Evolutionary conservation across 2,888 invertebrate genomes (phyloP), one percentile per base, ranked within the genome.

Genomic region (Pyrrhosoma nymphula): DNA sequence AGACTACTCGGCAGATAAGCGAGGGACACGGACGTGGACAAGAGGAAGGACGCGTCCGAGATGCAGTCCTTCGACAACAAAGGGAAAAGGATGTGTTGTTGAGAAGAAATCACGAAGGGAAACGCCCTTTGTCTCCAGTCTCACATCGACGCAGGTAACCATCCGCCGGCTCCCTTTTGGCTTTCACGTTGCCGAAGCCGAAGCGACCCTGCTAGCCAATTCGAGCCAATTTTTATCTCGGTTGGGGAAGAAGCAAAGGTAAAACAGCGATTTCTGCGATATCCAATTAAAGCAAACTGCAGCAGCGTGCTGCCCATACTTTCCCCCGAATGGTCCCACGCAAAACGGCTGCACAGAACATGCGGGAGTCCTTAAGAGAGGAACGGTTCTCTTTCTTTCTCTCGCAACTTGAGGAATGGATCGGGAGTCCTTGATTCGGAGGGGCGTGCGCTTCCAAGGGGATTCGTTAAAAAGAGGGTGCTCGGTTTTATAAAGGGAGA

Each of bases 271-370:
- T 69, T 69, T 69, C n/a, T 47, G 82, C 82, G 82, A 82, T 82
- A 82, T 82, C 82, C 82, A 82, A 82, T 82, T 82, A 82, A 82
- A 82, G 82, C 82, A 26, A 82, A 35, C 82, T 35, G 82, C 82
- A 82, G 6, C 60, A 26, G 26, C 82, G n/a, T 35, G 82, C 82
- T 82, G 35, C 82, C 82, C 1, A 35, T 20, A 20, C 8, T 47
- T 47, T 20, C 69, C n/a, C 26, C 2, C n/a, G 69, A 69, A 69
- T 12, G 82, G 14, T 82, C 82, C 82, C 82, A 35, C 30, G 82
- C 82, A 82, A 82, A 82, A 69, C n/a, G 20, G n/a, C 69, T 2
- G 82, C 82, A 35, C 10, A 69, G 69, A 10, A n/a, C 82, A 35
- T n/a, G n/a, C n/a, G n/a, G n/a, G n/a, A n/a, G n/a, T 35, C 12